phyloP scores from a whole-genome alignment of 2,113 vertebrate species.

The Bungarus multicinctus region DNA sequence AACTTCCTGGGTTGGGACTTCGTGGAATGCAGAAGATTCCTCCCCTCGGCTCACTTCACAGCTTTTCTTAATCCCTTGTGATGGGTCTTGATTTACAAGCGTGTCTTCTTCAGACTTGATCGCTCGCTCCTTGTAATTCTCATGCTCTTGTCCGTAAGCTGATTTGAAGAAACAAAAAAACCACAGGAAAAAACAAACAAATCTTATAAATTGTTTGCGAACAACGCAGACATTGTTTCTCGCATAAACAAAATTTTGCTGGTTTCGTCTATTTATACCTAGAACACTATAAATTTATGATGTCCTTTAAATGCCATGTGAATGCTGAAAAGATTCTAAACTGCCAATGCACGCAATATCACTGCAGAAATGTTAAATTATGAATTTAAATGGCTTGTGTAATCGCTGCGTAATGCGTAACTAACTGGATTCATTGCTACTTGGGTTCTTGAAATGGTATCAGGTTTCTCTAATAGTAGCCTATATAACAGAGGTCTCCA shows the following conservation, averaged over 20 bases:
- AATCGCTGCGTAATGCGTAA: fast-evolving
- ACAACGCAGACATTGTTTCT: not conserved
- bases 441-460: not conserved
- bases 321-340: not conserved
- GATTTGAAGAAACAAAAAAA: not conserved
- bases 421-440: not conserved
- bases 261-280: not conserved
- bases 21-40: not conserved
- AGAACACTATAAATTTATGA: not conserved
- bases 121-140: not conserved
- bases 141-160: not conserved
- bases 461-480: not conserved
- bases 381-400: not conserved
- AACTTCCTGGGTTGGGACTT: not conserved
- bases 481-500: not conserved
- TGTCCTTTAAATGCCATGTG: not conserved
- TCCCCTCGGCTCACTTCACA: not conserved
- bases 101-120: not conserved
- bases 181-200: not conserved
- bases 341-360: not conserved
- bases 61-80: not conserved
- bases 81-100: not conserved
- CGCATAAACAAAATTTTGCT: not conserved
- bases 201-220: not conserved
- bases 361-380: not conserved